These are phyloP conservation scores for Stenoptilia bipunctidactyla DNA, from an alignment of 2,888 invertebrate genomes.

Conservation along the genomic window DNA sequence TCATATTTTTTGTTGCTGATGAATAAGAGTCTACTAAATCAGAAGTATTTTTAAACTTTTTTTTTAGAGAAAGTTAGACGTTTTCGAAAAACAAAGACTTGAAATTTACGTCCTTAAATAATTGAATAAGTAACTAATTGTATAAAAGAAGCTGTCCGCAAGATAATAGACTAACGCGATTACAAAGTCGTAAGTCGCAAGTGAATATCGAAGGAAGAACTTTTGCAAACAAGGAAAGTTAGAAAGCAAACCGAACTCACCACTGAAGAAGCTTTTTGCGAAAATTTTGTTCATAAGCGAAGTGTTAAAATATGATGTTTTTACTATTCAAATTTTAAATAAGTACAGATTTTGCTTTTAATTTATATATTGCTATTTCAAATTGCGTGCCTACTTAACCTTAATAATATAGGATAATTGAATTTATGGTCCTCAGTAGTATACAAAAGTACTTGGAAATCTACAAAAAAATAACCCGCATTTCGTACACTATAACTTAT, in stretches of 20 bases:
- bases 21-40: neutral
- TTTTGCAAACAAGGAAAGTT: slow-evolving; percentile 27
- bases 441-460: no score
- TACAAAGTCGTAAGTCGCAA: slow-evolving; percentile 42
- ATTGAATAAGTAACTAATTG: slow-evolving; percentile 50
- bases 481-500: neutral
- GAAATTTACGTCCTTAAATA: slow-evolving; percentile 6
- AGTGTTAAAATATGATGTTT: no score
- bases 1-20: neutral
- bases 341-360: no score
- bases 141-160: slow-evolving; percentile 51
- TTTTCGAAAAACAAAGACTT: no score
- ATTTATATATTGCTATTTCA: no score
- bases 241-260: slow-evolving; percentile 13
- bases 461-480: neutral
- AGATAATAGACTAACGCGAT: slow-evolving; percentile 54
- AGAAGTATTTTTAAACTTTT: no score
- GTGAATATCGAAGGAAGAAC: slow-evolving; percentile 43
- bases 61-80: no score
- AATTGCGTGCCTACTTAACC: no score
- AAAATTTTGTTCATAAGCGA: no score
- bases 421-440: no score
- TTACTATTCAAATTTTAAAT: no score
- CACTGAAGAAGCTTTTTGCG: neutral
- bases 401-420: no score